Percentiles rank a stretch among this genome's conserved stretches.
These are phyloP conservation scores for Onychomys arenicola DNA, from an alignment of 2,797 vertebrate genomes.

Conservation along the genomic window DNA sequence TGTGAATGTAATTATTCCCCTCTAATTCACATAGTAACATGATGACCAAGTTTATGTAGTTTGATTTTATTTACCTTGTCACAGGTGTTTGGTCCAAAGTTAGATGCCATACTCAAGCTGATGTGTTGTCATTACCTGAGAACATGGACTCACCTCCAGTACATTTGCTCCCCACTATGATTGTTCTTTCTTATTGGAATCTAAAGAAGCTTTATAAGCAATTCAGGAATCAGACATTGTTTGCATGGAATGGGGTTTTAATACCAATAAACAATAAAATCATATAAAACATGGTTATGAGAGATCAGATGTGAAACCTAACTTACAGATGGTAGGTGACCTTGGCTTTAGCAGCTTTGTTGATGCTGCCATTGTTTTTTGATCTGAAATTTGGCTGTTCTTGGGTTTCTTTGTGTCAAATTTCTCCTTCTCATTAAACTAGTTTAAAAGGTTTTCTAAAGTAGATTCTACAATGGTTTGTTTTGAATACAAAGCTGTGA, in stretches of 20 bases:
- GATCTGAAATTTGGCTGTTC: not conserved
- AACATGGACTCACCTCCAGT: not conserved
- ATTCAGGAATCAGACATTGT: not conserved
- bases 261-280: not conserved
- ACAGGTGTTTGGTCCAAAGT: not conserved
- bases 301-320: not conserved
- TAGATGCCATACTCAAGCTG: not conserved
- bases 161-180: not conserved
- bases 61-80: not conserved
- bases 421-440: slow-evolving; percentile 22
- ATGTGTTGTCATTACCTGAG: not conserved
- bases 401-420: not conserved
- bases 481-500: slow-evolving; percentile 54
- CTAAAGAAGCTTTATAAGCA: not conserved
- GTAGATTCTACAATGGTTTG: not conserved
- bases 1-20: not conserved
- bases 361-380: not conserved
- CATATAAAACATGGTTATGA: not conserved
- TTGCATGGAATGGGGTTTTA: not conserved
- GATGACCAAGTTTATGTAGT: not conserved
- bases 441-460: not conserved
- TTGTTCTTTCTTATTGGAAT: not conserved
- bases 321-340: not conserved
- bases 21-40: not conserved
- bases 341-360: not conserved